Conservation (phyloP, 2,888 invertebrate species). For the Eucriotettix oculatus region DNA sequence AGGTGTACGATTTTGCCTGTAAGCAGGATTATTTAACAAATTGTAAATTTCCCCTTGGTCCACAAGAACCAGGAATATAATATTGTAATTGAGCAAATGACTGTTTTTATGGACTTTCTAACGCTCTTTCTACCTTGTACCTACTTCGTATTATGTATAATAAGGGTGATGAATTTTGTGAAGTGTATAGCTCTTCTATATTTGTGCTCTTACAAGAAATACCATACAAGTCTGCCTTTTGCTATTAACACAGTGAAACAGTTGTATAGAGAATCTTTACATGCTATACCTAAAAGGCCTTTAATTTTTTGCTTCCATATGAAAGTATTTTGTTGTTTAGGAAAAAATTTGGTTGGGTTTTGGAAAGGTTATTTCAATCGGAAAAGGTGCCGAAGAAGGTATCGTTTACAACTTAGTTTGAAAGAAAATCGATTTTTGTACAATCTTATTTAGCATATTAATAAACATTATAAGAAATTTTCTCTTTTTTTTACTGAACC, state of each 20-base stretch:
- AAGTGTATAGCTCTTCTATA: no score
- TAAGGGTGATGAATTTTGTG: no score
- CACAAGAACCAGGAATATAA: background rate
- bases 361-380: slow-evolving; percentile 70
- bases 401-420: slow-evolving; percentile 4
- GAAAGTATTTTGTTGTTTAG: slow-evolving; percentile 30
- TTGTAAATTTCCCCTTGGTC: background rate
- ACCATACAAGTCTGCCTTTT: background rate
- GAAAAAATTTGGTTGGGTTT: slow-evolving; percentile 61
- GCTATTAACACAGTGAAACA: background rate
- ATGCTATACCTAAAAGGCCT: slow-evolving; percentile 4
- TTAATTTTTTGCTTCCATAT: slow-evolving; percentile 7
- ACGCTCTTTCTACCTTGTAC: background rate
- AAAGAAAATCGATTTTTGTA: slow-evolving; percentile 12
- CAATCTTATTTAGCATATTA: slow-evolving; percentile 13
- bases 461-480: slow-evolving; percentile 11
- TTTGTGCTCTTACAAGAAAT: no score
- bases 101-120: background rate
- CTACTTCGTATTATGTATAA: no score
- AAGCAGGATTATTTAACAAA: slow-evolving; percentile 10
- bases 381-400: slow-evolving; percentile 42
- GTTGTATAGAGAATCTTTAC: background rate
- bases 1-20: slow-evolving; percentile 5
- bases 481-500: slow-evolving; percentile 7
- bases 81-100: background rate